phyloP scores from a whole-genome alignment of 2,797 vertebrate genomes.

The Podargus strigoides region DNA sequence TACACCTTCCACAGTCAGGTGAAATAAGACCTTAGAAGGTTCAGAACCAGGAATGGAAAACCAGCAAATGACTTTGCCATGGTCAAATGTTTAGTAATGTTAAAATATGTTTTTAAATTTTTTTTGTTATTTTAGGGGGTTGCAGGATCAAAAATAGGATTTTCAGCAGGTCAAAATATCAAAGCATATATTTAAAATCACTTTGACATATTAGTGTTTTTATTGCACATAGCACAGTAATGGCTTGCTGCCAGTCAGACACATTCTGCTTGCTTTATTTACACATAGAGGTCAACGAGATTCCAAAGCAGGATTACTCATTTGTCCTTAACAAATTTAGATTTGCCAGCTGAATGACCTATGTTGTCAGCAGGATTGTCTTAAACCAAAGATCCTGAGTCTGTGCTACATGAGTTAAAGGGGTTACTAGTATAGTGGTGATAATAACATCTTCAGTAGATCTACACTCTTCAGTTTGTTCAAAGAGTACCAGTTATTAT shows the following conservation, averaged over 20 bases:
- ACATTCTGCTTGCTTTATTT: constrained; percentile 41
- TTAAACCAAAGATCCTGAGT: neutral
- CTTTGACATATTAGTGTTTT: constrained; percentile 18
- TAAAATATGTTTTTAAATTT: neutral
- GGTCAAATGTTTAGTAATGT: neutral
- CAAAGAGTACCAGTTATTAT: neutral
- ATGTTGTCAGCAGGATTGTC: neutral
- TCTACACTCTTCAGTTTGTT: neutral
- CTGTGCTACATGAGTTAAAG: fast-evolving
- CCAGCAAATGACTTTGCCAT: neutral
- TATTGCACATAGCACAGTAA: neutral
- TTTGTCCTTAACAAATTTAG: constrained; percentile 17
- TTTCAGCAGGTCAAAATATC: neutral
- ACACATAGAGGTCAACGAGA: constrained; percentile 46
- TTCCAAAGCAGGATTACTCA: constrained; percentile 17
- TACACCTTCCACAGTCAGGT: neutral
- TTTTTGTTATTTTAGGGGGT: neutral
- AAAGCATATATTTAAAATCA: neutral
- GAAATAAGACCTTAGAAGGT: neutral
- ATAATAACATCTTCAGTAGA: neutral
- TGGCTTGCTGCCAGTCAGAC: constrained; percentile 36
- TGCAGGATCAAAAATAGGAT: neutral
- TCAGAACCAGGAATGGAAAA: neutral
- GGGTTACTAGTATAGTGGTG: neutral
- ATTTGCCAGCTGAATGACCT: constrained; percentile 7